Evolutionary conservation across 2,797 vertebrate species (phyloP).

Genomic region (Sebastes baramenuke): DNA sequence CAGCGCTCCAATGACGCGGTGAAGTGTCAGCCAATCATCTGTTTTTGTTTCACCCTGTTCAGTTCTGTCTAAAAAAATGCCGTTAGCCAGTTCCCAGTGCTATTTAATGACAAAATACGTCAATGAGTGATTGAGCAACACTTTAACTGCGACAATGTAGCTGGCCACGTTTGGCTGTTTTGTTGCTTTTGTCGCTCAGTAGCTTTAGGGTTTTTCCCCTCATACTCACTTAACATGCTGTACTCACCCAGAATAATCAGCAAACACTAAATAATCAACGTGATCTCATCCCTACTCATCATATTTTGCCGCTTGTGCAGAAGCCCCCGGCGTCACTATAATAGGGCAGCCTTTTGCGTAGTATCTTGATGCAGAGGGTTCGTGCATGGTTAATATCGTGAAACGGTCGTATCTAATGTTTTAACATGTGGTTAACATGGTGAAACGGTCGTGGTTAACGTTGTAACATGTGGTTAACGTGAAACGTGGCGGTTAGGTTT

Average conservation of each 20-base stretch:
- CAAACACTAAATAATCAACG: background rate
- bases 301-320: background rate
- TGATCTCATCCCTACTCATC: background rate
- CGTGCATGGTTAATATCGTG: background rate
- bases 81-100: too few relatives aligned
- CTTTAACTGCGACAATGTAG: too few relatives aligned
- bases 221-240: background rate
- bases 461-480: background rate
- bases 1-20: too few relatives aligned
- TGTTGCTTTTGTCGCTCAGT: too few relatives aligned
- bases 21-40: too few relatives aligned
- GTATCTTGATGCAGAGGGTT: background rate
- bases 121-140: too few relatives aligned
- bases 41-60: too few relatives aligned
- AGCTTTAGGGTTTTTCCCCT: too few relatives aligned
- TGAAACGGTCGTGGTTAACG: background rate
- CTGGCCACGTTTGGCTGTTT: too few relatives aligned
- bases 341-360: background rate
- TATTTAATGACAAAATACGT: too few relatives aligned
- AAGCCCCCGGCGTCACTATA: background rate
- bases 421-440: background rate
- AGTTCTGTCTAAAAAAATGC: too few relatives aligned
- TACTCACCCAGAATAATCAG: slow-evolving; percentile 7
- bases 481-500: background rate
- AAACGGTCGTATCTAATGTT: background rate